These are phyloP conservation scores for Toxotes chatareus DNA, from an alignment of 2,113 vertebrate species.

Conservation along the genomic window DNA sequence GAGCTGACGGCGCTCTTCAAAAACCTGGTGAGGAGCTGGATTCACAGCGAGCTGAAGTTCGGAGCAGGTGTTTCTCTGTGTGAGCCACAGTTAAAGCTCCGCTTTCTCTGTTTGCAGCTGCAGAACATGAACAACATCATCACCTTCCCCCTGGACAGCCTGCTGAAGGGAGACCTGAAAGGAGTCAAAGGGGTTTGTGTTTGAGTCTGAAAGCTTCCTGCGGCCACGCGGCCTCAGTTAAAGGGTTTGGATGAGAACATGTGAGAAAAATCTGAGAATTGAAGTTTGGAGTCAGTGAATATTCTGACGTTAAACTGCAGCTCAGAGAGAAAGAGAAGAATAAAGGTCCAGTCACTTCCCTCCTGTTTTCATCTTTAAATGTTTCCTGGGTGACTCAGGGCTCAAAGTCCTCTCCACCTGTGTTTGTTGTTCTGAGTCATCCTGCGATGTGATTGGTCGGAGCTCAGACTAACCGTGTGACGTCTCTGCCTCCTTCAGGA, in stretches of 20 bases:
- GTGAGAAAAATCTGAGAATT: too few relatives aligned
- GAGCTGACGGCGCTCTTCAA: conserved; percentile 97
- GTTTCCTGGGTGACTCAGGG: conserved; percentile 19
- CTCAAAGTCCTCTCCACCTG: conserved; percentile 33
- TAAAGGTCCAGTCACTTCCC: background rate
- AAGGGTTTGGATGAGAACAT: too few relatives aligned
- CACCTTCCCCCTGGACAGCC: conserved; percentile 95
- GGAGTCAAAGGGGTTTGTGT: conserved; percentile 94
- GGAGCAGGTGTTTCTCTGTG: too few relatives aligned
- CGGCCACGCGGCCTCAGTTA: background rate
- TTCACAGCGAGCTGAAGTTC: too few relatives aligned
- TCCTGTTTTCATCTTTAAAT: background rate
- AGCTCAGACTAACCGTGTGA: conserved; percentile 1
- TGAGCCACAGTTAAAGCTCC: too few relatives aligned
- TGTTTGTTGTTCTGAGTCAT: background rate
- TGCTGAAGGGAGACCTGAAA: conserved; percentile 97
- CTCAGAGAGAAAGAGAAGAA: too few relatives aligned
- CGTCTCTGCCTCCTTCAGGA: conserved; percentile 84
- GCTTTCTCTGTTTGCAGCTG: conserved; percentile 83
- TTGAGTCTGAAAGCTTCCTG: background rate
- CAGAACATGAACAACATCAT: conserved; percentile 99
- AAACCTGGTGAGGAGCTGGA: conserved; percentile 90
- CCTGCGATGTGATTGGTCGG: conserved; percentile 23
- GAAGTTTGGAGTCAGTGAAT: too few relatives aligned
- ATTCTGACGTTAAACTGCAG: too few relatives aligned